Evolutionary conservation across 2,888 invertebrate species (phyloP).

Genomic region (Amphipyra tragopoginis): DNA sequence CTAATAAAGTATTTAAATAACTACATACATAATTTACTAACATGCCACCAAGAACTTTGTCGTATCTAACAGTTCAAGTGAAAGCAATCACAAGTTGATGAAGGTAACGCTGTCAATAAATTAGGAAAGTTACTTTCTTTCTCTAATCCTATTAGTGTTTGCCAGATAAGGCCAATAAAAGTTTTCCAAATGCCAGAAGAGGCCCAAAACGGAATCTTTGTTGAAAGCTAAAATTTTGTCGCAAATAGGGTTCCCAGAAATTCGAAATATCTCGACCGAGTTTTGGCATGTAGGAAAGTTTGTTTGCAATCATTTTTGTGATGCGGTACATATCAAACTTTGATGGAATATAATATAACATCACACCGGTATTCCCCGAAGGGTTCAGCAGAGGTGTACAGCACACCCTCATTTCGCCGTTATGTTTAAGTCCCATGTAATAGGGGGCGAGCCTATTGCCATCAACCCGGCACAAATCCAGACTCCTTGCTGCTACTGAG

Average conservation of each 20-base stretch:
- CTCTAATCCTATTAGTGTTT: constrained; percentile 57
- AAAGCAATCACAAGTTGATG: constrained; percentile 44
- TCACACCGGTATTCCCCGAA: too few relatives aligned
- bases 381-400: too few relatives aligned
- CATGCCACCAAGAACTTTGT: constrained; percentile 33
- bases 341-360: too few relatives aligned
- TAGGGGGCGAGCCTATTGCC: too few relatives aligned
- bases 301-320: too few relatives aligned
- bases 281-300: too few relatives aligned
- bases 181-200: constrained; percentile 50
- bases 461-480: too few relatives aligned
- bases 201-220: constrained; percentile 39
- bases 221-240: constrained; percentile 42
- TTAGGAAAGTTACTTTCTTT: constrained; percentile 52
- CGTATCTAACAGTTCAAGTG: constrained; percentile 34
- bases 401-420: too few relatives aligned
- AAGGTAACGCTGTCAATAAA: constrained; percentile 58
- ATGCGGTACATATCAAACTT: too few relatives aligned
- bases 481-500: too few relatives aligned
- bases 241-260: constrained; percentile 7
- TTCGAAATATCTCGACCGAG: background rate
- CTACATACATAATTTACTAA: constrained; percentile 14
- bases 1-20: background rate
- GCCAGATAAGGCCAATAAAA: constrained; percentile 58
- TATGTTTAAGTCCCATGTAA: too few relatives aligned